These are phyloP conservation scores for Cheiracanthium punctorium DNA, from an alignment of 2,888 invertebrate genomes.

Conservation along the genomic window DNA sequence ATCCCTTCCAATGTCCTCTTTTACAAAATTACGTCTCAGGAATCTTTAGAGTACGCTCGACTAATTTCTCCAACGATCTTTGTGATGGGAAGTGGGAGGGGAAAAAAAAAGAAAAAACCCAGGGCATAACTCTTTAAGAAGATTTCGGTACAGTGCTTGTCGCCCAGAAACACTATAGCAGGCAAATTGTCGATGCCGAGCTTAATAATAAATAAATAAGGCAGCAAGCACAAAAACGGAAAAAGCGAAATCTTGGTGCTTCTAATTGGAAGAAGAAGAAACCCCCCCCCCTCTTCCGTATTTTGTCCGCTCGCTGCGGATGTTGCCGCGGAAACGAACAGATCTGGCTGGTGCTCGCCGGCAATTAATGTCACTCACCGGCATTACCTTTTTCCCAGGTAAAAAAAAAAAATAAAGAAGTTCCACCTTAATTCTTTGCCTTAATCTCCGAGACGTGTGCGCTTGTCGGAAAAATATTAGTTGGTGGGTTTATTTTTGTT, in stretches of 20 bases:
- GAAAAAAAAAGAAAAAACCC: conserved; percentile 26
- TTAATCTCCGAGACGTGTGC: conserved; percentile 56
- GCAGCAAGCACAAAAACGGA: conserved; percentile 9
- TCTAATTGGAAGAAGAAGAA: conserved; percentile 66
- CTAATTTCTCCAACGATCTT: conserved; percentile 55
- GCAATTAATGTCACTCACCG: conserved; percentile 67
- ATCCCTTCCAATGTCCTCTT: too few species aligned
- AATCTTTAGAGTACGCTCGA: conserved; percentile 46
- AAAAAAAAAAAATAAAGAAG: too few species aligned
- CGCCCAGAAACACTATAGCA: conserved; percentile 32
- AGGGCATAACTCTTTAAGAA: too few species aligned
- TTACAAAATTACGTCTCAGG: conserved; percentile 46
- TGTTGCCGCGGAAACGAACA: conserved; percentile 48
- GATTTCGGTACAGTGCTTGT: conserved; percentile 12
- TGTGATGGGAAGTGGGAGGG: not conserved
- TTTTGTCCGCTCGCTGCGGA: conserved; percentile 37
- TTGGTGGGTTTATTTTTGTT: conserved; percentile 3
- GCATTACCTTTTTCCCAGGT: conserved; percentile 33
- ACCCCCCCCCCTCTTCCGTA: conserved; percentile 30
- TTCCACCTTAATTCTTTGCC: conserved; percentile 52
- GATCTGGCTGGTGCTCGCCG: conserved; percentile 28
- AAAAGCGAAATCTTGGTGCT: conserved; percentile 38
- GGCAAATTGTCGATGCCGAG: conserved; percentile 51
- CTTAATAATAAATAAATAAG: conserved; percentile 48
- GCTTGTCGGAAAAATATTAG: conserved; percentile 58